Base-by-base conservation (phyloP, 2,888 invertebrate species). In the Drosophila longiperda region DNA sequence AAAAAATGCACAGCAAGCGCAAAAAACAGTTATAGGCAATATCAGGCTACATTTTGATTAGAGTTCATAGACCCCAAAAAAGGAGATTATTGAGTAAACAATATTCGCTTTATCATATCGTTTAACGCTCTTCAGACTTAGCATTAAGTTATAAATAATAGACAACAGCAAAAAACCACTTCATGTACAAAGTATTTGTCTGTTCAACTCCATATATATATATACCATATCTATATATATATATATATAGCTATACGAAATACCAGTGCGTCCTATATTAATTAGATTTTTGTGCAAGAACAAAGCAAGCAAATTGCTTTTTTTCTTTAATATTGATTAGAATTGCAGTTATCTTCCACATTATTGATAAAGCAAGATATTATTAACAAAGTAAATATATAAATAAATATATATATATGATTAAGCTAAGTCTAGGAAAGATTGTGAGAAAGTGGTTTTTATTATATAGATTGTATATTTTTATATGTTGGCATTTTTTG, bases 121-220 rank as follows among this genome's bases (percentile, higher is more conserved):
- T 77, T 77, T 78, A 26, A n/a, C 63, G 85, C 78, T 65, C 75
- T 66, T 73, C 86, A 83, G 83, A 49, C 69, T 64, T 81, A 83
- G 71, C 29, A 49, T 40, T 78, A 80, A 82, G 80, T 65, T 67
- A 62, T 63, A 64, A 54, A 63, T 62, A 69, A 61, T 66, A 55
- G 34, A 20, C 61, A 54, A 49, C 40, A 32, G 20, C 12, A 32
- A 11, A 12, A 62, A 63, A 59, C 32, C 66, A 78, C 73, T 84
- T 84, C 78, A 71, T 85, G 85, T 85, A 85, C 88, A 85, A 85
- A 85, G 83, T 85, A 87, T 85, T 87, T 84, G 88, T 85, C 85
- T 87, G 70, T 77, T 72, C 65, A 71, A 63, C 36, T 66, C 60
- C 67, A 78, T 66, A 82, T 75, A 69, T 68, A 78, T 69, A 75